Base-by-base conservation (phyloP, 1,140 invertebrate genomes). In the Drosophila truncata region DNA sequence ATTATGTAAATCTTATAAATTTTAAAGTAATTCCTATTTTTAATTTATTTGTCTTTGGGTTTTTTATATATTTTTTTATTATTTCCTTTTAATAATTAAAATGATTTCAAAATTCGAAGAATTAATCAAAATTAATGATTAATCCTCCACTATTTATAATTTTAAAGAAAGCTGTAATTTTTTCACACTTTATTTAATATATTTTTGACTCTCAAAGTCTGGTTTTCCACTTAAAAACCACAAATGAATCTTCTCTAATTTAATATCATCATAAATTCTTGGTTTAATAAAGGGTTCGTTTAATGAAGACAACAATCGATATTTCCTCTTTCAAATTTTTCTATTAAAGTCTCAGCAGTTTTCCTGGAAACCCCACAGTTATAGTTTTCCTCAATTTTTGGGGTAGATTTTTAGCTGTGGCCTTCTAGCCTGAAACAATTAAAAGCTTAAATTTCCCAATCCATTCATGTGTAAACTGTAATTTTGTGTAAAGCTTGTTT, bases 381-480 rank as follows among this genome's bases (percentile, higher is more conserved):
- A 52, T 14, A 41, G 23, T 52, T 37, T 20, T 23, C 33, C 8
- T 14, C 4, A 5, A 4, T 13, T 27, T 37, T 18, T 33, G 4
- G 4, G 3, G 2, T 5, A 63, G 58, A 33, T 31, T 49, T 61
- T 2, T 0, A 39, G 31, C 6, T 13, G 31, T 29, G 31, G 2
- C 29, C 18, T 33, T 20, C 49, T 65, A 39, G 8, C 10, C 13
- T 16, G 4, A 65, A 69, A n/a, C 23, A 65, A 71, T 71, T 70
- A 71, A 58, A 58, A 71, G 41, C 64, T 33, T 49, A 1, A n/a
- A 9, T 35, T 29, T 37, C 8, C 5, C 11, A 35, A 29, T 25
- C 25, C 41, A 9, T 31, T 25, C 16, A 55, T 69, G 41, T 69
- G 49, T n/a, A 18, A 47, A 18, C 39, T 27, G 25, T 18, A 27